Conservation (phyloP, 2,797 vertebrate species). For the Xiphophorus birchmanni region DNA sequence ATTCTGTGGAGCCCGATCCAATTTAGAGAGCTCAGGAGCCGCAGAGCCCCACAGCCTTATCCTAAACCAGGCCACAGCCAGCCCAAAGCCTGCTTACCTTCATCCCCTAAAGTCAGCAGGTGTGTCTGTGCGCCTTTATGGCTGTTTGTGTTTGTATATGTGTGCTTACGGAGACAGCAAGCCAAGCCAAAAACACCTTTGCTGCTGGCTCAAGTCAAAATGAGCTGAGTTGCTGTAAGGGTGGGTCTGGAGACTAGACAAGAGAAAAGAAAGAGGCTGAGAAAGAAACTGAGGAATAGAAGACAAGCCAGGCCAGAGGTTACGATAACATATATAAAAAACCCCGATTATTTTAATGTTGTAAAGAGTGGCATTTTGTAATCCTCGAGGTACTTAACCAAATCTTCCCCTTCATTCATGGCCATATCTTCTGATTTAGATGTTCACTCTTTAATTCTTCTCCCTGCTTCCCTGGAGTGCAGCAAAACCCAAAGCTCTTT, state of each 20-base stretch:
- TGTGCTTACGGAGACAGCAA: conserved; percentile 58
- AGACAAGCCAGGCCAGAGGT: conserved; percentile 16
- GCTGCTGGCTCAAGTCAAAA: conserved; percentile 73
- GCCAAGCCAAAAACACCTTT: conserved; percentile 75
- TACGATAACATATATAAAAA: background rate
- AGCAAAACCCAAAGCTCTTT: conserved; percentile 77
- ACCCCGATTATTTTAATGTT: background rate
- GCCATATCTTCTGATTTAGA: conserved; percentile 67
- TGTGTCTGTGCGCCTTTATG: conserved; percentile 56
- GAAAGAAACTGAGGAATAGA: conserved; percentile 20
- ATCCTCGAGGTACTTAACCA: conserved; percentile 34
- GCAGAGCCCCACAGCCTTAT: conserved; percentile 74
- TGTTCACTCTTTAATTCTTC: conserved; percentile 71
- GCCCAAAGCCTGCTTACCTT: conserved; percentile 78
- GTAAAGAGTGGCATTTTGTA: conserved; percentile 19
- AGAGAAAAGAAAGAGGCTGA: conserved; percentile 29
- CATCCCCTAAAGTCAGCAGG: conserved; percentile 68
- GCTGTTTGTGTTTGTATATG: conserved; percentile 37
- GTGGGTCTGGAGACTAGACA: conserved; percentile 31
- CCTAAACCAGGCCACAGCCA: conserved; percentile 73
- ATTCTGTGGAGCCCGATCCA: conserved; percentile 78
- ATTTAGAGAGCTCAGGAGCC: conserved; percentile 74
- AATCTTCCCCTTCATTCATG: conserved; percentile 62
- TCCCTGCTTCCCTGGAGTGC: conserved; percentile 65
- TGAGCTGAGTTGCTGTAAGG: conserved; percentile 57